Evolutionary conservation across 1,140 invertebrate species (phyloP), one percentile per base, ranked within the genome.

Genomic region (Papilio aristodemus): DNA sequence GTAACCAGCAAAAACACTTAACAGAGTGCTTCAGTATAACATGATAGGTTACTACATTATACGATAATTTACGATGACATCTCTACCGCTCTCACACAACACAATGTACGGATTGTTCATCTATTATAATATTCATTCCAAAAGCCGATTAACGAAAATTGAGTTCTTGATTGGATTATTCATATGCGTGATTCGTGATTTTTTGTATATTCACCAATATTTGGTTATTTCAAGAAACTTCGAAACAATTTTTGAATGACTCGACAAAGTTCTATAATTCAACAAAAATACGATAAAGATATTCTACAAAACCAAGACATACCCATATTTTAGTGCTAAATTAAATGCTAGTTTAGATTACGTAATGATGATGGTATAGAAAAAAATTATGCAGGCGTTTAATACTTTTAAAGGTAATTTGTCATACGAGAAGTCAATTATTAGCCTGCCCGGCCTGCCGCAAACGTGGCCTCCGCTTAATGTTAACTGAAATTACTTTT

Each of bases 401-500:
- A 58, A 58, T 9, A 10, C 25, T 14, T 14, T 5, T 39, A 17
- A 11, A 14, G 32, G 36, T 57, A 58, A 68, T 58, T 68, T 68
- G 50, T 68, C 36, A 68, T 50, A 25, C 19, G 38, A 22, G 64
- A 54, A 38, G 43, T 36, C 58, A 60, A 60, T 60, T 14, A 60
- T 60, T 60, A 60, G 58, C 58, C n/a, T 6, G 14, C 59, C 59
- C 25, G 25, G 57, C 25, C 10, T 25, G 54, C 7, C 27, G 38
- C 14, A n/a, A 46, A 60, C 10, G 13, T 39, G 38, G 50, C 60
- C 41, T 60, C 17, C 38, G 9, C 68, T 17, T 67, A 59, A 68
- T 14, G 43, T n/a, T 41, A 32, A 64, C 71, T 72, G 69, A 67
- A 60, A 71, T 62, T 72, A 73, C 50, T 74, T 72, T 70, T 73